Evolutionary conservation across 1,140 invertebrate species (phyloP).

Genomic region (Magallana angulata): DNA sequence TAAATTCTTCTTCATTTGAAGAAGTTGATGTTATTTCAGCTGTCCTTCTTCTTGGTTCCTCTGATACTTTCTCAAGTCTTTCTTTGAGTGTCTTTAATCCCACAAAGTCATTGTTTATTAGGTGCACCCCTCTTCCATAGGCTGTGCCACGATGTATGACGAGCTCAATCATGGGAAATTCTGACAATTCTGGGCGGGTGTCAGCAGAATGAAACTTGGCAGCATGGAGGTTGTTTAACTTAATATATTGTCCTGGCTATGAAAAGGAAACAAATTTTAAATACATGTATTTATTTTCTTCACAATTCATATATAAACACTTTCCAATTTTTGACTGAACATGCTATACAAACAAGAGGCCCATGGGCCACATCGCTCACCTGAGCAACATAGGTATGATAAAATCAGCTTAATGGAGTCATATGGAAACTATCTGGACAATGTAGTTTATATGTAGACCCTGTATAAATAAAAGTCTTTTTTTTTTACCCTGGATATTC

Average conservation of each 20-base stretch:
- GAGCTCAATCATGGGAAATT: slow-evolving; percentile 55
- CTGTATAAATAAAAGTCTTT: too few relatives aligned
- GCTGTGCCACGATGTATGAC: slow-evolving; percentile 60
- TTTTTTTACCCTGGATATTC: too few relatives aligned
- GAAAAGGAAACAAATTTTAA: slow-evolving; percentile 31
- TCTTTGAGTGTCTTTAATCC: slow-evolving; percentile 49
- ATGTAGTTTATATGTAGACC: too few relatives aligned
- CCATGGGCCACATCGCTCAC: too few relatives aligned
- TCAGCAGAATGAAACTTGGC: slow-evolving; percentile 45
- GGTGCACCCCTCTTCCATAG: slow-evolving; percentile 56
- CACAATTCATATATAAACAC: background rate
- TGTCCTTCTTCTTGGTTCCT: background rate
- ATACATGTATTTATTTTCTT: background rate
- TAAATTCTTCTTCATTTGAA: too few relatives aligned
- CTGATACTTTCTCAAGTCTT: slow-evolving; percentile 39
- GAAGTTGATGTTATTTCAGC: background rate
- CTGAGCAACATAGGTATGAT: too few relatives aligned
- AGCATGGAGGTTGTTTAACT: slow-evolving; percentile 63
- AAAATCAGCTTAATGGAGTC: too few relatives aligned
- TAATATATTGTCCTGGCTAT: slow-evolving; percentile 64
- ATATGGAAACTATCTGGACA: too few relatives aligned
- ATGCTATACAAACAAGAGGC: too few relatives aligned
- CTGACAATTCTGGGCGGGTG: slow-evolving; percentile 2
- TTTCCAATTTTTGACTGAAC: too few relatives aligned
- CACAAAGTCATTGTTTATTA: slow-evolving; percentile 42